Evolutionary conservation across 1,140 invertebrate genomes (phyloP).

Genomic region (Bombus confusus): DNA sequence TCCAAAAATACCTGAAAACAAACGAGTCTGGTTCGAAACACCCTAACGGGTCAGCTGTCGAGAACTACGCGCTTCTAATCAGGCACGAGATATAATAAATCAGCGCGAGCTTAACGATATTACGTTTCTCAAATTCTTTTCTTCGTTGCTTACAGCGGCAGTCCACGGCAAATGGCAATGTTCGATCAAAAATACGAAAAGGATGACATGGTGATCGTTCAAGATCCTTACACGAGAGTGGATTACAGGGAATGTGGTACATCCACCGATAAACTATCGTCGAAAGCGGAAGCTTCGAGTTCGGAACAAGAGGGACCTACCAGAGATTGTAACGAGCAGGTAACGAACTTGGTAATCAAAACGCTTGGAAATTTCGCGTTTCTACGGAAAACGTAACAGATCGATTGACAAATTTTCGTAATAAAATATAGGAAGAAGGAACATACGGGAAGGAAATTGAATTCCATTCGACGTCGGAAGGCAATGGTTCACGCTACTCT

Average conservation of each 20-base stretch:
- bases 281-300: conserved; percentile 8
- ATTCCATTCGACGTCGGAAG: not conserved
- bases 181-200: conserved; percentile 34
- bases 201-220: conserved; percentile 21
- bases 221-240: conserved; percentile 9
- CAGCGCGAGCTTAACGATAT: fast-evolving
- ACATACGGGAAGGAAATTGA: conserved; percentile 18
- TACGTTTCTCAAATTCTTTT: not conserved
- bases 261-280: not conserved
- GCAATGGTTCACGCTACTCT: not conserved
- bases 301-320: conserved; percentile 6
- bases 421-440: conserved; percentile 3
- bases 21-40: not conserved
- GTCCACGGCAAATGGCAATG: conserved; percentile 8
- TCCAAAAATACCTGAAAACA: not conserved
- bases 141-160: conserved; percentile 11
- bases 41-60: not conserved
- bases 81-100: not conserved
- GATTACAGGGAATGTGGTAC: conserved; percentile 1
- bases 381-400: no score
- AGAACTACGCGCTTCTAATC: conserved; percentile 37
- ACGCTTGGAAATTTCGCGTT: not conserved
- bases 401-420: no score
- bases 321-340: conserved; percentile 3
- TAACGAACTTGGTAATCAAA: not conserved